Conservation (phyloP, 2,797 vertebrate species). For the Streptopelia turtur region DNA sequence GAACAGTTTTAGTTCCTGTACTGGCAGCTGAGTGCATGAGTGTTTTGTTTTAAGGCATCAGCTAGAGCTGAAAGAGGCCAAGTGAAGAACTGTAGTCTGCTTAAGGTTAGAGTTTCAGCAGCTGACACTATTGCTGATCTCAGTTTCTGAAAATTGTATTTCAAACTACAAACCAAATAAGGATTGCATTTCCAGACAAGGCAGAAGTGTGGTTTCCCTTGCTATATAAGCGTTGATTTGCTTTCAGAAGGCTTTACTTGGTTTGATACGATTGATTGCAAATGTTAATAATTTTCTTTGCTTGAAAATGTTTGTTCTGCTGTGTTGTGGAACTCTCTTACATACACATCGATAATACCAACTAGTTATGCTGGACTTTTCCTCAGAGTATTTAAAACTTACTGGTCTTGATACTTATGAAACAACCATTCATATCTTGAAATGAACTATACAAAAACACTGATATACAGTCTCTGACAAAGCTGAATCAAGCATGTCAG, state of each 20-base stretch:
- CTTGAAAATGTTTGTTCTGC: background rate
- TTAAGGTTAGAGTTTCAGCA: conserved; percentile 33
- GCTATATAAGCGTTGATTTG: background rate
- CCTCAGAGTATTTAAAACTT: background rate
- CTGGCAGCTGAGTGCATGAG: background rate
- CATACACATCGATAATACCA: background rate
- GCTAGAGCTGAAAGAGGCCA: conserved; percentile 1
- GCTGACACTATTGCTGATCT: conserved; percentile 26
- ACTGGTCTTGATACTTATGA: background rate
- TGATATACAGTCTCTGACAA: background rate
- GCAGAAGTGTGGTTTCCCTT: background rate
- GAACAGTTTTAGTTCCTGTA: background rate
- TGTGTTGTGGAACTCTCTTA: background rate
- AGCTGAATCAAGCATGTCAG: background rate
- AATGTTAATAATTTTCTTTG: background rate
- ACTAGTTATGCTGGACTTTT: background rate
- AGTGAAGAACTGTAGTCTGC: background rate
- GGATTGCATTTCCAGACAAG: background rate
- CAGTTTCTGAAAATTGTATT: conserved; percentile 53
- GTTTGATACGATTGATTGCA: background rate
- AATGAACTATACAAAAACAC: background rate
- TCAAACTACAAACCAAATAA: background rate
- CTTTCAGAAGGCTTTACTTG: background rate
- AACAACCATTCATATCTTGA: background rate
- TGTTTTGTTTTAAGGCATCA: conserved; percentile 13